These are phyloP conservation scores for Lates calcarifer DNA, from an alignment of 2,113 vertebrate genomes.

Conservation along the genomic window DNA sequence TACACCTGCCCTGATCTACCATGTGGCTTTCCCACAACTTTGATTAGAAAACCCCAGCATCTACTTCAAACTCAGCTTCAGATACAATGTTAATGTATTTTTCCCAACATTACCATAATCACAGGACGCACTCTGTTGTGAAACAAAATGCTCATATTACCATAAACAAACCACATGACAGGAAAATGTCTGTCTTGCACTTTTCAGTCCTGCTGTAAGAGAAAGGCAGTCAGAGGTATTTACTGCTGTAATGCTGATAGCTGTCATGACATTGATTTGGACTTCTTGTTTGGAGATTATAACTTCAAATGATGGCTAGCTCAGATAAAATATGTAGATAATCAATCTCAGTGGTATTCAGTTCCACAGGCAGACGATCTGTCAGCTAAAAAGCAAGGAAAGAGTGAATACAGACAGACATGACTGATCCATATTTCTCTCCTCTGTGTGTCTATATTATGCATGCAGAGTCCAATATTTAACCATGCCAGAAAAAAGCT, in stretches of 20 bases:
- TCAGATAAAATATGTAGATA: conserved; percentile 21
- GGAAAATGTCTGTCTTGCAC: neutral
- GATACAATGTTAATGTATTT: neutral
- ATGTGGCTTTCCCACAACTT: too few species aligned
- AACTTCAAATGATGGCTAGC: conserved; percentile 2
- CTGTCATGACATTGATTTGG: conserved; percentile 10
- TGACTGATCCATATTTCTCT: conserved; percentile 47
- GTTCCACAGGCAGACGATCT: conserved; percentile 23
- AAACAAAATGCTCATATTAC: neutral
- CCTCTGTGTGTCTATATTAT: conserved; percentile 36
- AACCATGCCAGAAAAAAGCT: conserved; percentile 40
- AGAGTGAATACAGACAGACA: conserved; percentile 32
- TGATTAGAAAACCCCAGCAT: too few species aligned
- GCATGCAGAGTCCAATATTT: conserved; percentile 55
- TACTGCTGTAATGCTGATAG: neutral
- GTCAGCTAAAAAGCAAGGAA: conserved; percentile 26
- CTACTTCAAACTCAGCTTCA: too few species aligned
- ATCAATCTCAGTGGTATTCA: conserved; percentile 11
- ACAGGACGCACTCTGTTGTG: neutral
- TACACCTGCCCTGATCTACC: too few species aligned
- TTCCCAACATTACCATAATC: neutral
- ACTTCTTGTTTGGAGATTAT: conserved; percentile 23
- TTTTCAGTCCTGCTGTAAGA: neutral
- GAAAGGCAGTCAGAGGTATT: neutral
- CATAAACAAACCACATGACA: neutral